Percentiles rank a stretch among this genome's conserved stretches.
phyloP scores from a whole-genome alignment of 2,888 invertebrate genomes.

The Brenthis hecate region DNA sequence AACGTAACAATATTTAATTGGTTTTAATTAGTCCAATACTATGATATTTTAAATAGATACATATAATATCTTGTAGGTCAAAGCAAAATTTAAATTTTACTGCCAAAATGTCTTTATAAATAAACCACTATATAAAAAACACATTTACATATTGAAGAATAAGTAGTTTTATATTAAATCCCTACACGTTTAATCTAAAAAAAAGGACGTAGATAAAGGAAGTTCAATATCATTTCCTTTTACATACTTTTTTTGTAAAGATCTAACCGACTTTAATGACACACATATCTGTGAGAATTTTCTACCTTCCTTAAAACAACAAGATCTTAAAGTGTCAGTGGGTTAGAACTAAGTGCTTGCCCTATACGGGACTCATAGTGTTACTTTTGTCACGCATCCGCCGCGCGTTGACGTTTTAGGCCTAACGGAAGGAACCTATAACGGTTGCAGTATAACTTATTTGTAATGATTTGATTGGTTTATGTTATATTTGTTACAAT shows the following conservation, averaged over 20 bases:
- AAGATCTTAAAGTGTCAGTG: constrained; percentile 9
- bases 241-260: background rate
- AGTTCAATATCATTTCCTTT: background rate
- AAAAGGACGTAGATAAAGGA: background rate
- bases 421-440: constrained; percentile 42
- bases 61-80: too few species aligned
- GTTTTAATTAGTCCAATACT: too few species aligned
- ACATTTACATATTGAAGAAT: too few species aligned
- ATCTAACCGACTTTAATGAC: background rate
- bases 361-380: constrained; percentile 49
- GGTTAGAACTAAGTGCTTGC: constrained; percentile 22
- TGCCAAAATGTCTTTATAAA: too few species aligned
- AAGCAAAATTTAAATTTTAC: too few species aligned
- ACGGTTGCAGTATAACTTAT: constrained; percentile 13
- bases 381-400: constrained; percentile 64
- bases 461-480: background rate
- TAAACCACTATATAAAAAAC: too few species aligned
- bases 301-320: background rate
- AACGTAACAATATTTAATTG: too few species aligned
- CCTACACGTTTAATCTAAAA: too few species aligned
- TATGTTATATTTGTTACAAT: background rate
- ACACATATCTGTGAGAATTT: background rate
- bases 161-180: too few species aligned
- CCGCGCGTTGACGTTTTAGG: constrained; percentile 57
- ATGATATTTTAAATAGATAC: too few species aligned